Evolutionary conservation across 2,113 vertebrate species (phyloP), one percentile per base, ranked within the genome.

Genomic region (Neolamprologus modestus): DNA sequence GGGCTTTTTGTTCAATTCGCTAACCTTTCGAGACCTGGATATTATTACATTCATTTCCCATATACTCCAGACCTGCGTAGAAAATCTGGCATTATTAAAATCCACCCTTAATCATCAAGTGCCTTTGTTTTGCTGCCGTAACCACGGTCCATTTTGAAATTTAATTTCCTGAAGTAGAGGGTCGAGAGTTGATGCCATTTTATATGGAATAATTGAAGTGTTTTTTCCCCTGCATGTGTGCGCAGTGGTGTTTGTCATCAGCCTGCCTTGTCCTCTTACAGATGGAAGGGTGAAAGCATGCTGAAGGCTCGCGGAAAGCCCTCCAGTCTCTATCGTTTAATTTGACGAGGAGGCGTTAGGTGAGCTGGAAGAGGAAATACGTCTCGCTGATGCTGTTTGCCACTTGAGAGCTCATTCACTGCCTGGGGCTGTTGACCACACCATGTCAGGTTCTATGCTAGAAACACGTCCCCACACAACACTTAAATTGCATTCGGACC

Each of bases 401-500:
- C 91, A 91, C 94, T 95, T 93, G 90, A 95, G 94, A 96, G 93
- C 93, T 94, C 86, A 90, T 94, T 94, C 92, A 87, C 84, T 93
- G 93, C 94, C 92, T 73, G 80, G 24, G 93, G 94, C 94, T 94
- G 94, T 95, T 96, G 94, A 96, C 93, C 94, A 95, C 88, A 94
- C 87, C 88, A 89, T 95, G 95, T 94, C 94, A 94, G 93, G 89
- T 85, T 91, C 90, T 89, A 61, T 89, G 91, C 89, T 92, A 91
- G 87, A 93, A 93, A 93, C 61, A 86, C 80, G 91, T 94, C 94
- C 91, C 93, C 90, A 88, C 93, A 92, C 92, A 88, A 88, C 93
- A 93, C 94, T 94, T 94, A 95, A 95, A 96, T 96, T 95, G 90
- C 94, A 94, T 95, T 92, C 94, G 94, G 93, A 92, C 90, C 92